Conservation (phyloP, 2,113 vertebrate species). For the Machaerirhynchus nigripectus region DNA sequence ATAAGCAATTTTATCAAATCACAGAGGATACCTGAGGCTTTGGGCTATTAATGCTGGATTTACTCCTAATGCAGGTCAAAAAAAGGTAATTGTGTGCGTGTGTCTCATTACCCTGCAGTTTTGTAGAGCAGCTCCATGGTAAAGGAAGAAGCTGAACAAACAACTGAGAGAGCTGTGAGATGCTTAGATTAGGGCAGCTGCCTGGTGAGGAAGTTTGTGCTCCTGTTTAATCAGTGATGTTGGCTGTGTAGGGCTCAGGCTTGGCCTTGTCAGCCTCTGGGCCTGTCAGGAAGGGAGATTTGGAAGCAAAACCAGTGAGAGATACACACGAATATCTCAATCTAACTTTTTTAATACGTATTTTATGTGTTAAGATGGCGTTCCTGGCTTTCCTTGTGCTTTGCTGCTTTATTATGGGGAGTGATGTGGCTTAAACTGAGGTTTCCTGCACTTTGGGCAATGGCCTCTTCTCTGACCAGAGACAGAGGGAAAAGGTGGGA, state of each 20-base stretch:
- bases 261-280: not conserved
- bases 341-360: not conserved
- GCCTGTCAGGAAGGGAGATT: not conserved
- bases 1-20: not conserved
- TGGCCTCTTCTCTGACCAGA: not conserved
- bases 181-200: not conserved
- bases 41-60: not conserved
- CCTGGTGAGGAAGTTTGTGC: slow-evolving; percentile 11
- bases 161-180: not conserved
- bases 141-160: slow-evolving; percentile 54
- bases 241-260: not conserved
- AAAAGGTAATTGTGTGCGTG: not conserved
- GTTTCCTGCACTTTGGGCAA: not conserved
- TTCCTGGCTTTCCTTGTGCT: not conserved
- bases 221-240: not conserved
- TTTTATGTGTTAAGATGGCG: not conserved
- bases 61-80: not conserved
- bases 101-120: not conserved
- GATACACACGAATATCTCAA: rapidly evolving
- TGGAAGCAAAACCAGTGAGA: not conserved
- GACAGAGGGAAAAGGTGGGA: not conserved
- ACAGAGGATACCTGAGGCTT: not conserved
- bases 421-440: not conserved
- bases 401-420: not conserved
- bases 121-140: not conserved